Percentiles rank a stretch among this genome's conserved stretches.
phyloP scores from a whole-genome alignment of 2,797 vertebrate genomes.

The Chelon auratus region DNA sequence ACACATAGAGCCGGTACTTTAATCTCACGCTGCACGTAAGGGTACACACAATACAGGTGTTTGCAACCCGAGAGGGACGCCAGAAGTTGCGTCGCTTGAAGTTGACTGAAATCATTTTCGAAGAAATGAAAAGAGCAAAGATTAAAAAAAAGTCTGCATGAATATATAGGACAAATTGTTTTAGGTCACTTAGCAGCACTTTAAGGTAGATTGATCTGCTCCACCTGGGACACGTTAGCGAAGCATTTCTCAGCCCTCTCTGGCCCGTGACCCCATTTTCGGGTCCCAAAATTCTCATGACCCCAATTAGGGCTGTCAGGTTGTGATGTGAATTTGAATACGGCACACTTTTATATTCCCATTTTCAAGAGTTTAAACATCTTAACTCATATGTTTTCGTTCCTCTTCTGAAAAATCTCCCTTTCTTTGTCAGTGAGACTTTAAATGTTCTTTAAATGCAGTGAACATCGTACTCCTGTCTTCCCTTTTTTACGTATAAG shows the following conservation, averaged over 20 bases:
- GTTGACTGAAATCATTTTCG: background rate
- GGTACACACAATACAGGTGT: background rate
- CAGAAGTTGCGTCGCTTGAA: background rate
- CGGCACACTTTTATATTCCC: slow-evolving; percentile 35
- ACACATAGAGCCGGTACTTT: background rate
- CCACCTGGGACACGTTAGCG: slow-evolving; percentile 38
- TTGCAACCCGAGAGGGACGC: background rate
- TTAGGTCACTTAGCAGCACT: background rate
- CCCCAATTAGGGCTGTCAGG: slow-evolving; percentile 50
- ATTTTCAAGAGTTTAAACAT: slow-evolving; percentile 18
- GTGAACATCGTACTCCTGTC: background rate
- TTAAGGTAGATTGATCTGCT: slow-evolving; percentile 12
- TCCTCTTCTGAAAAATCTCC: background rate
- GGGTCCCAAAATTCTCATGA: slow-evolving; percentile 54
- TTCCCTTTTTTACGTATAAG: background rate
- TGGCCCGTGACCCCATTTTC: slow-evolving; percentile 45
- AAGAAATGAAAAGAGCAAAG: background rate
- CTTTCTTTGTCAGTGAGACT: too few species aligned
- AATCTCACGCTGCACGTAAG: slow-evolving; percentile 2
- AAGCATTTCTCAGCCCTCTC: slow-evolving; percentile 2
- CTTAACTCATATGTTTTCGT: background rate
- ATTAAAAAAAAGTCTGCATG: background rate
- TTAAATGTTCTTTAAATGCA: too few species aligned
- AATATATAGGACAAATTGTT: background rate
- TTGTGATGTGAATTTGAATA: slow-evolving; percentile 31